Conservation (phyloP, 2,113 vertebrate species). For the Chelonoidis abingdonii region DNA sequence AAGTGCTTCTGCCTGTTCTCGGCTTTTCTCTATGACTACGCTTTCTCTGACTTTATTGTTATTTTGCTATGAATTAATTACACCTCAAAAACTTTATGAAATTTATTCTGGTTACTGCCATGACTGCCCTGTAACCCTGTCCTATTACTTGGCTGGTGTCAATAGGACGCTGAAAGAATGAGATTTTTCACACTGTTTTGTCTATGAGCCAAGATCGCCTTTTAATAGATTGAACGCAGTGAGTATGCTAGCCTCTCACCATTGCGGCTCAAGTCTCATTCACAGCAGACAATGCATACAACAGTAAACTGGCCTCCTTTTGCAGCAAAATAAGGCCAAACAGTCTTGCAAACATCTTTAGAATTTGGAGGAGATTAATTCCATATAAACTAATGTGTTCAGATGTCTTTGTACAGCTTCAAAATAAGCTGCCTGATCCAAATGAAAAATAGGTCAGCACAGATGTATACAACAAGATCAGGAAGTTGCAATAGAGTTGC, state of each 20-base stretch:
- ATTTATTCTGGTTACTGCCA: not conserved
- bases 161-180: constrained; percentile 33
- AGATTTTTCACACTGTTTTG: constrained; percentile 65
- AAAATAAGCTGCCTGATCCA: constrained; percentile 37
- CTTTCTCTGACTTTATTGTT: not conserved
- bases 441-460: constrained; percentile 23
- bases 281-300: constrained; percentile 25
- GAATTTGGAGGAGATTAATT: constrained; percentile 67
- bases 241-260: constrained; percentile 23
- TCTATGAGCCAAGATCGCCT: constrained; percentile 51
- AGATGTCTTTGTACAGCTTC: constrained; percentile 17
- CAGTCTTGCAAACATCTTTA: constrained; percentile 64
- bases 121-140: not conserved
- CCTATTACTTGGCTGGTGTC: not conserved
- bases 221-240: constrained; percentile 27
- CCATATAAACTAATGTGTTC: constrained; percentile 53
- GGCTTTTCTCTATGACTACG: accelerated
- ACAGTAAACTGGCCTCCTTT: constrained; percentile 35
- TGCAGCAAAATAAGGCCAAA: constrained; percentile 63
- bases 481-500: not conserved
- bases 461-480: not conserved
- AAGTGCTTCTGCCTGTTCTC: not conserved
- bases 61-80: not conserved
- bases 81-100: accelerated
- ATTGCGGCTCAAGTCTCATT: constrained; percentile 16